Percentiles rank a stretch among this genome's conserved stretches.
These are phyloP conservation scores for Drosophila lutescens DNA, from an alignment of 2,888 invertebrate genomes.

Conservation along the genomic window DNA sequence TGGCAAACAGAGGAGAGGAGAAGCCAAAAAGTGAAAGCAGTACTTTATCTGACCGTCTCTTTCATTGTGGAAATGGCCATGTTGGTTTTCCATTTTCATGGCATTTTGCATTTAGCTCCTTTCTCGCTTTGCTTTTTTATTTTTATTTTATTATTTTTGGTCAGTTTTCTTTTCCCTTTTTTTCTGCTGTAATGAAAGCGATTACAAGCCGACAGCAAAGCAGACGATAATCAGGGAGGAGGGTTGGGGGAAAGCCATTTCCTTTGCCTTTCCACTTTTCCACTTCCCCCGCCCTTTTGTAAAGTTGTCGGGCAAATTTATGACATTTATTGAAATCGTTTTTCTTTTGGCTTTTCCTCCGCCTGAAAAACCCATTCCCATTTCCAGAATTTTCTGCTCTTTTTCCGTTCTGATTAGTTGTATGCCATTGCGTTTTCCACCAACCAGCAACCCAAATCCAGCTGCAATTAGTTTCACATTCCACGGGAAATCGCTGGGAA, in stretches of 20 bases:
- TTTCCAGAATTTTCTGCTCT: conserved; percentile 1
- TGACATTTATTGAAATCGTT: conserved; percentile 73
- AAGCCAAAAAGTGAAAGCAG: conserved; percentile 30
- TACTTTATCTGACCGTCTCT: conserved; percentile 11
- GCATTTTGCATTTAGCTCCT: conserved; percentile 25
- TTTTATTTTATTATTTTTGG: conserved; percentile 39
- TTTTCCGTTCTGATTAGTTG: conserved; percentile 30
- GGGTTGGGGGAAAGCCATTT: conserved; percentile 32
- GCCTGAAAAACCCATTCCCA: neutral
- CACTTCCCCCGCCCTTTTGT: conserved; percentile 35
- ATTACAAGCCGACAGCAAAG: conserved; percentile 54
- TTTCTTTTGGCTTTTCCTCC: conserved; percentile 22
- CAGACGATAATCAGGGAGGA: conserved; percentile 58
- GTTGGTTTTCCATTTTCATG: conserved; percentile 47
- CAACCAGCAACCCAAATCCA: neutral
- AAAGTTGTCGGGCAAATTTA: conserved; percentile 68
- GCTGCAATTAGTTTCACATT: conserved; percentile 36
- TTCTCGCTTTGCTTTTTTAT: conserved; percentile 22
- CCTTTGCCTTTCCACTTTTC: conserved; percentile 11
- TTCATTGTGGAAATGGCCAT: conserved; percentile 30
- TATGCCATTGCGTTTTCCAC: conserved; percentile 19
- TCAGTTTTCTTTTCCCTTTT: conserved; percentile 26
- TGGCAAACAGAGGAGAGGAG: neutral
- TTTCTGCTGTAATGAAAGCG: conserved; percentile 53
- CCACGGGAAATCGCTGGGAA: conserved; percentile 20